Conservation (phyloP, 2,797 vertebrate species). For the Oryzias dopingdopingensis region DNA sequence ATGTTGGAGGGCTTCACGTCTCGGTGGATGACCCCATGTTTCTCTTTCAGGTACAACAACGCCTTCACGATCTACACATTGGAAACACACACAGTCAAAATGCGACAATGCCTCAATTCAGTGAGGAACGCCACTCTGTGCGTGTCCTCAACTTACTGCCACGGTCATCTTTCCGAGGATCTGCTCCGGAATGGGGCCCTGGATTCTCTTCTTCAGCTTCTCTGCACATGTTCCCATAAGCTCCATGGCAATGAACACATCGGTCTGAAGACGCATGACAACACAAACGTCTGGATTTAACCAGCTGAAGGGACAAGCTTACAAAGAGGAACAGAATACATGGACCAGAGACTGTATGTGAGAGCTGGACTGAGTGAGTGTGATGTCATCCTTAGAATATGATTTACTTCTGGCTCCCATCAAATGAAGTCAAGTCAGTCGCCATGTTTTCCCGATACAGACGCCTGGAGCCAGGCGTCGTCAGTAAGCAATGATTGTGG, state of each 20-base stretch:
- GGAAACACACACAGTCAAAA: neutral
- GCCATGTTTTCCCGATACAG: no score
- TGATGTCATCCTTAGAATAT: no score
- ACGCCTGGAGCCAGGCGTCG: no score
- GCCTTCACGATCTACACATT: conserved; percentile 88
- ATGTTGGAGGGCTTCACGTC: conserved; percentile 97
- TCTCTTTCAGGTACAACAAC: conserved; percentile 92
- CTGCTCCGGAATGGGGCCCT: conserved; percentile 91
- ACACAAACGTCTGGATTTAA: conserved; percentile 13
- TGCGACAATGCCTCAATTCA: neutral
- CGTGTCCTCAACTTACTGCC: conserved; percentile 80
- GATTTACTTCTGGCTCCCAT: no score
- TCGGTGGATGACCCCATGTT: conserved; percentile 92
- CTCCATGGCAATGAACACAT: conserved; percentile 98
- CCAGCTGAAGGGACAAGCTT: neutral
- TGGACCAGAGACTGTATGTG: no score
- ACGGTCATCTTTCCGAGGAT: conserved; percentile 97
- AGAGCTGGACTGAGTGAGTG: no score
- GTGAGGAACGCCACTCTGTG: no score
- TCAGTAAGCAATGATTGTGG: no score
- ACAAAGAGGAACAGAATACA: no score
- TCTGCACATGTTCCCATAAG: conserved; percentile 96
- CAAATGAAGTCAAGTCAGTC: no score
- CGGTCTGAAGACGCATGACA: conserved; percentile 76
- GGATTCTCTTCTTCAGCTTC: conserved; percentile 95